Evolutionary conservation across 2,797 vertebrate species (phyloP).

Genomic region (Coccyzus lansbergi): DNA sequence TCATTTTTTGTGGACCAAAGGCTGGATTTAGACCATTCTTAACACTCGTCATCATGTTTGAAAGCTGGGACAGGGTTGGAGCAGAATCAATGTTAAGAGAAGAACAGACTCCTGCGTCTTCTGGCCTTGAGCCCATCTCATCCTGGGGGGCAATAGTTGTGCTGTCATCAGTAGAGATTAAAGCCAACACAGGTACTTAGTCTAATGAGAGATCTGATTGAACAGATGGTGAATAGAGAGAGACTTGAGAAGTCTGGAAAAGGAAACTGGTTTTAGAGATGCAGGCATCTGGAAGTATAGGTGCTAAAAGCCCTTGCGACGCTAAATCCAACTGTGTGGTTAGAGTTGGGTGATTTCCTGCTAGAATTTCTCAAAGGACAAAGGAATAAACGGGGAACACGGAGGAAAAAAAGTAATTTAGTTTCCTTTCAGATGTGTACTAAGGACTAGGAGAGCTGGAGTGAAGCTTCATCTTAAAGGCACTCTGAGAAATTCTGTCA

Average conservation of each 20-base stretch:
- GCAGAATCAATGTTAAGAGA: background rate
- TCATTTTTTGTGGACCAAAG: background rate
- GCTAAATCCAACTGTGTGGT: background rate
- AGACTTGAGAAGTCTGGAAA: constrained; percentile 10
- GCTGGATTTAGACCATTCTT: background rate
- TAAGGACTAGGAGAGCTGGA: background rate
- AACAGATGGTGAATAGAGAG: constrained; percentile 35
- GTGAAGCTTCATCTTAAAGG: background rate
- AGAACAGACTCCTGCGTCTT: constrained; percentile 17
- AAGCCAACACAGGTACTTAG: constrained; percentile 30
- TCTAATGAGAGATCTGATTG: constrained; percentile 29
- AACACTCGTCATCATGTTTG: background rate
- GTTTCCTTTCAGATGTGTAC: background rate
- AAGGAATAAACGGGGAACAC: background rate
- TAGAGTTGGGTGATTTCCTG: background rate
- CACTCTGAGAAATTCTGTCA: background rate
- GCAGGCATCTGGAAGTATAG: background rate
- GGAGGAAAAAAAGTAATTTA: rapidly evolving
- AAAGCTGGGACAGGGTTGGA: background rate
- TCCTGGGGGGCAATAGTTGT: constrained; percentile 2
- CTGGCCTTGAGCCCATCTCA: constrained; percentile 29
- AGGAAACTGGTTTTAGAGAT: constrained; percentile 1
- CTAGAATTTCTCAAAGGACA: background rate
- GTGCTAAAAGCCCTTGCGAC: background rate
- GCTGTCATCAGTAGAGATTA: constrained; percentile 17